A percentile compares a stretch with the other conserved stretches of the same genome.
phyloP scores from a whole-genome alignment of 1,140 invertebrate genomes.

The Hycleus cichorii region DNA sequence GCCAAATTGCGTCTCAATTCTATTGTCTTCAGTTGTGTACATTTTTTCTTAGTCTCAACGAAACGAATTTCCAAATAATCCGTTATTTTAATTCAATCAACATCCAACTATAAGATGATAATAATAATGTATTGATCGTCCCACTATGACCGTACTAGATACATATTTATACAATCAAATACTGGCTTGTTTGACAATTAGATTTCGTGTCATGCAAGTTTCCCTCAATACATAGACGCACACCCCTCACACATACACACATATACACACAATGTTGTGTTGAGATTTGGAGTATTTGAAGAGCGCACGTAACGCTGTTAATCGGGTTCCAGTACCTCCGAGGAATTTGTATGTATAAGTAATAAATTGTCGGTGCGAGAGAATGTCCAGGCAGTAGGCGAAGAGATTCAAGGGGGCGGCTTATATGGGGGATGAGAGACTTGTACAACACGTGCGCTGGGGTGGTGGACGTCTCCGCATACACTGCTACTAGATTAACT shows the following conservation, averaged over 20 bases:
- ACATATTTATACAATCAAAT: constrained; percentile 10
- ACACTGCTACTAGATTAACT: constrained; percentile 27
- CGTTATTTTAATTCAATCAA: too few relatives aligned
- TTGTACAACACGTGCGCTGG: constrained; percentile 28
- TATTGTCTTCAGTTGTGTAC: too few relatives aligned
- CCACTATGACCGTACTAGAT: too few relatives aligned
- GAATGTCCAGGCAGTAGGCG: constrained; percentile 21
- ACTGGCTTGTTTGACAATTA: constrained; percentile 7
- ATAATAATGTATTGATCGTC: too few relatives aligned
- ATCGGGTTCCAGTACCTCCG: constrained; percentile 18
- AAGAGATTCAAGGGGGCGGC: constrained; percentile 1
- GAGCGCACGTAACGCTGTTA: constrained; percentile 16
- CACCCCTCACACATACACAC: too few relatives aligned
- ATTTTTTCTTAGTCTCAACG: too few relatives aligned
- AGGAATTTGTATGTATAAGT: constrained; percentile 28
- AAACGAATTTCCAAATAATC: too few relatives aligned
- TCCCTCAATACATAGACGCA: not conserved
- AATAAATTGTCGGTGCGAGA: constrained; percentile 28
- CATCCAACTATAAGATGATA: too few relatives aligned
- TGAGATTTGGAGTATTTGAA: constrained; percentile 16
- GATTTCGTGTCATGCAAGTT: constrained; percentile 5
- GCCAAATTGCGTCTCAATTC: constrained; percentile 9
- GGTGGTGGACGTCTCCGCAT: constrained; percentile 26
- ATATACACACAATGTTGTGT: constrained; percentile 6
- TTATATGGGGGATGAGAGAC: constrained; percentile 1